Evolutionary conservation across 2,888 invertebrate species (phyloP), one percentile per base, ranked within the genome.

Genomic region (Entomobrya multifasciata): DNA sequence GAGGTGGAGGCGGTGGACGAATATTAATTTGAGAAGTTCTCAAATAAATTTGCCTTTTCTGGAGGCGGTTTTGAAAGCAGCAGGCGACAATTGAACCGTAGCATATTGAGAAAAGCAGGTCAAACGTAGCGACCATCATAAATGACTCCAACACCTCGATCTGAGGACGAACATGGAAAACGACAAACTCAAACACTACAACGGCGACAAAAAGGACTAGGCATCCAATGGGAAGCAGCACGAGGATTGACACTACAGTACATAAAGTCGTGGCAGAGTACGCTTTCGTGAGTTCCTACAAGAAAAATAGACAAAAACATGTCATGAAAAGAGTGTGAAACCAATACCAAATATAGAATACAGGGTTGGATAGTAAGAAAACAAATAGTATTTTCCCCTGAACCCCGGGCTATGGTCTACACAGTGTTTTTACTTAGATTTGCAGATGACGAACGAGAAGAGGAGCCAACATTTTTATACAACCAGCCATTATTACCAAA

Each of bases 221-320:
- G 47, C 81, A 80, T 20, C 77, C 81, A 15, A 88, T 65, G n/a
- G 85, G 85, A 49, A 88, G 57, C 8, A 84, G 52, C 0, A 88
- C 88, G 22, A 88, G 72, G n/a, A 88, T 70, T 30, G 85, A 76
- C 25, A 88, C 81, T 47, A 88, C 85, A 0, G 86, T 88, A 25
- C 85, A 86, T 27, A 86, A 70, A 15, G 88, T 80, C 15, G 88
- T 88, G 67, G 77, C 78, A 20, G 88, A 85, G 70, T 88, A 88
- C 20, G 85, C 85, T 67, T 84, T 84, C 8, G 77, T 84, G 22
- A 84, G 84, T 65, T 84, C 84, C 84, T 84, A 22, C 10, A 41
- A 17, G 22, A 76, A 62, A 44, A 62, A 47, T 44, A 72, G 8
- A 65, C 5, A 47, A 17, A 80, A n/a, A n/a, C n/a, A n/a, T n/a